A percentile compares a stretch with the other conserved stretches of the same genome.
Evolutionary conservation across 1,140 invertebrate species (phyloP).

Genomic region (Oncopeltus fasciatus): DNA sequence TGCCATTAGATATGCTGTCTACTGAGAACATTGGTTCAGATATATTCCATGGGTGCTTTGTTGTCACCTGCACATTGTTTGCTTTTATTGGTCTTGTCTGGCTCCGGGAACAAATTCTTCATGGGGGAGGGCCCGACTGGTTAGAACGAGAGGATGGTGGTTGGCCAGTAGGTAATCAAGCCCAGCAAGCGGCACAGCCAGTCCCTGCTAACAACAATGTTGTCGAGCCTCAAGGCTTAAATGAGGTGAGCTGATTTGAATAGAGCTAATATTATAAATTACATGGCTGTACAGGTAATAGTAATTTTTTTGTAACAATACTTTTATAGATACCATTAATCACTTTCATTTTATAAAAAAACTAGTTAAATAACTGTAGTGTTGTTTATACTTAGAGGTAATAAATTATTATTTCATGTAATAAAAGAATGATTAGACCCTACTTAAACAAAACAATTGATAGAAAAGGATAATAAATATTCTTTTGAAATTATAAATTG

Average conservation of each 20-base stretch:
- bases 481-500: too few relatives aligned
- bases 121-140: slow-evolving; percentile 93
- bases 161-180: slow-evolving; percentile 3
- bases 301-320: too few relatives aligned
- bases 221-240: neutral
- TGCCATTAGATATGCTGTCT: slow-evolving; percentile 84
- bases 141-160: slow-evolving; percentile 42
- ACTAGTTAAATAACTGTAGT: too few relatives aligned
- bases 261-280: too few relatives aligned
- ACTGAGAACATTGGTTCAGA: slow-evolving; percentile 85
- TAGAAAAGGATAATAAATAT: too few relatives aligned
- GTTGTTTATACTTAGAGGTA: too few relatives aligned
- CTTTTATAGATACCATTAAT: too few relatives aligned
- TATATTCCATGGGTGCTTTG: slow-evolving; percentile 90
- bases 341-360: too few relatives aligned
- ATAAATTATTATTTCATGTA: too few relatives aligned
- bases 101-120: slow-evolving; percentile 93
- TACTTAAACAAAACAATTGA: too few relatives aligned
- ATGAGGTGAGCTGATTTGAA: neutral
- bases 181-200: slow-evolving; percentile 10
- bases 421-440: too few relatives aligned
- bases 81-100: slow-evolving; percentile 94
- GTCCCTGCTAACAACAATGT: slow-evolving; percentile 8
- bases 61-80: slow-evolving; percentile 90
- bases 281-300: too few relatives aligned